Conservation (phyloP, 1,140 invertebrate genomes). For the Listronotus oregonensis region DNA sequence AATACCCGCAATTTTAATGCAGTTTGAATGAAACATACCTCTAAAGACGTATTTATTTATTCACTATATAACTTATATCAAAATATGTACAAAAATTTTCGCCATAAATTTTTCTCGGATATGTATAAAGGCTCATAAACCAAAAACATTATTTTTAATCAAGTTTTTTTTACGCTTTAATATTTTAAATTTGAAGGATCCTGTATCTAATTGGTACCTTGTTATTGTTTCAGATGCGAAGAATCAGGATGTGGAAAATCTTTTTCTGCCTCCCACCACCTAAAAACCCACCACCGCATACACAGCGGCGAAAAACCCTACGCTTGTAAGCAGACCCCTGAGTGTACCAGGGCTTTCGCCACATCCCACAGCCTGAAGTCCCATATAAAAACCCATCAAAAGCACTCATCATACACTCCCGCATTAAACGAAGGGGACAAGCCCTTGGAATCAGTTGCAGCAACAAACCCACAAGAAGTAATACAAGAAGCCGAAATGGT, state of each 20-base stretch:
- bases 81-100: too few species aligned
- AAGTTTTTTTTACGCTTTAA: too few species aligned
- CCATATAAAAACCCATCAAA: conserved; percentile 67
- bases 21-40: too few species aligned
- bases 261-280: conserved; percentile 91
- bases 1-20: too few species aligned
- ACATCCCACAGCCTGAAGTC: conserved; percentile 81
- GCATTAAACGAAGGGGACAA: conserved; percentile 19
- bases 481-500: neutral
- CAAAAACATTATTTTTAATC: too few species aligned
- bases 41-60: too few species aligned
- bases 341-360: conserved; percentile 76
- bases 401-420: conserved; percentile 6
- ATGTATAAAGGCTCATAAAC: too few species aligned
- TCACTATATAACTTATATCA: too few species aligned
- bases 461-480: neutral
- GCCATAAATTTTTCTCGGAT: too few species aligned
- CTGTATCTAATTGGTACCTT: too few species aligned
- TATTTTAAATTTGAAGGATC: too few species aligned
- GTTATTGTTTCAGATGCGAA: conserved; percentile 65
- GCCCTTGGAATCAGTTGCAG: conserved; percentile 9
- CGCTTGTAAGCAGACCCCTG: conserved; percentile 67
- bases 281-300: conserved; percentile 82
- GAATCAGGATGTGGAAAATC: conserved; percentile 86
- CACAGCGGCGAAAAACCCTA: conserved; percentile 79